These are phyloP conservation scores for Eupristina koningsbergeri DNA, from an alignment of 1,140 invertebrate genomes.

Conservation along the genomic window DNA sequence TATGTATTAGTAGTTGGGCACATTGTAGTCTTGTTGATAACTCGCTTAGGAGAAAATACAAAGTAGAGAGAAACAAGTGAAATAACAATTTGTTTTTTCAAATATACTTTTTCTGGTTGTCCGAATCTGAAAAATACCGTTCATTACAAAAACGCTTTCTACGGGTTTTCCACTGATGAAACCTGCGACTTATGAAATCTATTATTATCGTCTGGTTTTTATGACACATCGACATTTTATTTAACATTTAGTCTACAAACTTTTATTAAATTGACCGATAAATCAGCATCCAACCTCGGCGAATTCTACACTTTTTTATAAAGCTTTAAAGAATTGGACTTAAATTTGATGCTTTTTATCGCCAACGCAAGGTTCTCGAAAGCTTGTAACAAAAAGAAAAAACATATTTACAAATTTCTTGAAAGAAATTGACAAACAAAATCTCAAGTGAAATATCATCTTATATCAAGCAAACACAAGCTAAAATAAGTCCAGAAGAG, in stretches of 20 bases:
- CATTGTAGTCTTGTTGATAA: too few species aligned
- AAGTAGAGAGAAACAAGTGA: too few species aligned
- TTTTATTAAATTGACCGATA: background rate
- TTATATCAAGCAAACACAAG: too few species aligned
- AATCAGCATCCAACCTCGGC: background rate
- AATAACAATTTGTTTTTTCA: too few species aligned
- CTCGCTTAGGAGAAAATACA: too few species aligned
- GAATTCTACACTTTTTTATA: background rate
- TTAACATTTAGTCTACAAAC: background rate
- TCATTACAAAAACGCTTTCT: background rate
- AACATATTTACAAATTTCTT: background rate
- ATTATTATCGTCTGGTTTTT: background rate
- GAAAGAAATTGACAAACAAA: background rate
- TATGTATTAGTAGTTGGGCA: too few species aligned
- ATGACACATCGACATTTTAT: background rate
- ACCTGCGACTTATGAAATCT: background rate
- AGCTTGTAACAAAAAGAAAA: too few species aligned
- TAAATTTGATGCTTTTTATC: too few species aligned
- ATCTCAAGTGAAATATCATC: too few species aligned
- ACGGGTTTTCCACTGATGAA: background rate
- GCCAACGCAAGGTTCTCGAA: too few species aligned
- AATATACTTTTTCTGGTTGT: conserved; percentile 9
- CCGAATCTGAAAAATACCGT: background rate
- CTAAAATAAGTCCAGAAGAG: too few species aligned
- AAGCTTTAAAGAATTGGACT: background rate